Conservation (phyloP, 2,797 vertebrate species). For the Phalanger gymnotis region DNA sequence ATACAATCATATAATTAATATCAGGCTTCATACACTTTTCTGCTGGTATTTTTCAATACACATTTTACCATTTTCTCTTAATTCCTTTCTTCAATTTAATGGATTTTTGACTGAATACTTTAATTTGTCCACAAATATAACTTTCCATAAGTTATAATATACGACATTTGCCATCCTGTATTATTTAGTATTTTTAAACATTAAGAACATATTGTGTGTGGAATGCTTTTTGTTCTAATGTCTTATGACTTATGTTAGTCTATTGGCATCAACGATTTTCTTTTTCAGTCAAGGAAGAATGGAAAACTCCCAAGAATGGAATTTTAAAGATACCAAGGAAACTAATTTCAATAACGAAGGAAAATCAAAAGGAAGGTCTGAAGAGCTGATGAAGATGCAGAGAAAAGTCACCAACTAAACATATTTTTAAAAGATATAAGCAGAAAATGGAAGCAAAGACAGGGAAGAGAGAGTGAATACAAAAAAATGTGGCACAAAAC, state of each 20-base stretch:
- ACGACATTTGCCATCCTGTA: constrained; percentile 58
- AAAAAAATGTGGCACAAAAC: not conserved
- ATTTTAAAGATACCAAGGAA: not conserved
- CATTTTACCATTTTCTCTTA: constrained; percentile 47
- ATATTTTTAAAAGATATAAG: not conserved
- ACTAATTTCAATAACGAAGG: not conserved
- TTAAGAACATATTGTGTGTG: constrained; percentile 43
- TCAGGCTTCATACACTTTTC: not conserved
- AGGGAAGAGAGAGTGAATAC: not conserved
- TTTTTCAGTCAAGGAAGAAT: not conserved
- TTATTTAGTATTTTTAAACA: constrained; percentile 68
- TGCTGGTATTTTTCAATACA: constrained; percentile 44
- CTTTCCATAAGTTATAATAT: constrained; percentile 68
- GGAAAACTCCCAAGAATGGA: not conserved
- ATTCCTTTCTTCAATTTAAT: constrained; percentile 51
- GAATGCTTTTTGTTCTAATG: constrained; percentile 39
- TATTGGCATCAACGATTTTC: not conserved
- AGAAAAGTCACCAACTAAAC: not conserved
- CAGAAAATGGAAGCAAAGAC: not conserved
- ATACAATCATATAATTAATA: not conserved
- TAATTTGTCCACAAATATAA: constrained; percentile 60
- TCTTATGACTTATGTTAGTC: not conserved
- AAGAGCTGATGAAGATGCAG: not conserved
- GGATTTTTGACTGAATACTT: constrained; percentile 61
- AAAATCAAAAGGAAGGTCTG: not conserved